Base-by-base conservation (phyloP, 2,113 vertebrate species). In the Haemorhous mexicanus region DNA sequence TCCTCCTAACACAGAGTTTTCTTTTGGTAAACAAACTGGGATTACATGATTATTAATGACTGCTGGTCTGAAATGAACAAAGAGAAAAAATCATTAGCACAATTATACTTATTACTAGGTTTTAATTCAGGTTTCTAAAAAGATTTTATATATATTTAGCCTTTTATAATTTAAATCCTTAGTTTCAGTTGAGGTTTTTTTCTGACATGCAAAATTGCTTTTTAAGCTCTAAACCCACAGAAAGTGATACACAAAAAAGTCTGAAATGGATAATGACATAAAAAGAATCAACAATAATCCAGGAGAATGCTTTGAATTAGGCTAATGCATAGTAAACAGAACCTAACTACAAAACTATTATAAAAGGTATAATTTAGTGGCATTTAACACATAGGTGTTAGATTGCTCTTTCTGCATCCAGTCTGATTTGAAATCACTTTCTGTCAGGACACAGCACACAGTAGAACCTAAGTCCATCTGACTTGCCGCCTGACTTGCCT, bases 21-120 rank as follows among this genome's bases (percentile, higher is more conserved):
- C 95, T 17, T 98, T 74, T 30, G 99, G 99, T 92, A 99, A 98
- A 92, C 99, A 99, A 19, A 86, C 98, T 4, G 98, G 98, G 66
- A 98, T 97, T 22, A 99, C 98, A 67, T 99, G 97, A 46, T 98
- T n/a, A 35, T 98, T 99, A 94, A 99, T 97, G 44, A 84, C 0
- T 26, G 98, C 98, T 30, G 99, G 98, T 2, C 99, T 99, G 95
- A 90, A 98, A 98, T 66, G 61, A 86, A 92, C 30, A 87, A 93
- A 55, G 33, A 70, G 19, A 46, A 86, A 55, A 18, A 76, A 46
- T 30, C 15, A 18, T 72, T 67, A 75, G 19, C 26, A 47, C 28
- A 39, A 24, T 52, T 82, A 43, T 69, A n/a, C n/a, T 13, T 32
- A 8, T 72, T 69, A 73, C 5, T 10, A 73, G 21, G 9, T 58